Conservation (phyloP, 2,888 invertebrate genomes). For the Autographa gamma region DNA sequence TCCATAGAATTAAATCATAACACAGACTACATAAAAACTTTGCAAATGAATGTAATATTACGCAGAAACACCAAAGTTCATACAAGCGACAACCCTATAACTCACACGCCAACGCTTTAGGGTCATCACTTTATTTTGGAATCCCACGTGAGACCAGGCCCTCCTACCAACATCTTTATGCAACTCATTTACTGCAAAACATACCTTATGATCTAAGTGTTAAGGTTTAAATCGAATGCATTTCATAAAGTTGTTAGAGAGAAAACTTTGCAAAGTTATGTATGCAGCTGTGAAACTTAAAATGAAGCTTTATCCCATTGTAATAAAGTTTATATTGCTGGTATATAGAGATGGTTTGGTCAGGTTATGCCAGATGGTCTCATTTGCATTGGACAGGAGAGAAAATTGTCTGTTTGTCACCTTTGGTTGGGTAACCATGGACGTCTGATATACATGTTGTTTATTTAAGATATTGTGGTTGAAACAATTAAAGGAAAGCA, state of each 20-base stretch:
- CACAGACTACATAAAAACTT: slow-evolving; percentile 46
- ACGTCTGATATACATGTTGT: slow-evolving; percentile 50
- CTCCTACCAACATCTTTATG: slow-evolving; percentile 37
- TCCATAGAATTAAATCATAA: slow-evolving; percentile 30
- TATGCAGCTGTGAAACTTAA: slow-evolving; percentile 16
- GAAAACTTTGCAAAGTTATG: slow-evolving; percentile 24
- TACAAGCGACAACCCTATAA: slow-evolving; percentile 70
- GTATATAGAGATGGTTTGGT: slow-evolving; percentile 42
- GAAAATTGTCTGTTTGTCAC: slow-evolving; percentile 79
- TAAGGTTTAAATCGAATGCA: slow-evolving; percentile 36
- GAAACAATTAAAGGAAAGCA: slow-evolving; percentile 54
- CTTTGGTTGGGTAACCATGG: slow-evolving; percentile 67
- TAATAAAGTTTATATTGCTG: slow-evolving; percentile 33
- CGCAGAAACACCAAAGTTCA: slow-evolving; percentile 56
- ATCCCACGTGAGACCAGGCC: slow-evolving; percentile 74
- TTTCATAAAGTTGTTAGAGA: slow-evolving; percentile 27
- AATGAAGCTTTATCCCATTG: slow-evolving; percentile 33
- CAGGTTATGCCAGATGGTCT: slow-evolving; percentile 71
- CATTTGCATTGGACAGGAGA: slow-evolving; percentile 80
- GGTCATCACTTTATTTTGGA: slow-evolving; percentile 77
- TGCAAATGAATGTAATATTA: slow-evolving; percentile 52
- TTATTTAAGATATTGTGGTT: slow-evolving; percentile 35
- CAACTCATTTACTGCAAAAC: slow-evolving; percentile 13
- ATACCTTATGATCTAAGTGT: slow-evolving; percentile 16
- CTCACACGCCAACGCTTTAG: slow-evolving; percentile 71